Evolutionary conservation across 2,113 vertebrate genomes (phyloP), one percentile per base, ranked within the genome.

Genomic region (Dromaius novaehollandiae): DNA sequence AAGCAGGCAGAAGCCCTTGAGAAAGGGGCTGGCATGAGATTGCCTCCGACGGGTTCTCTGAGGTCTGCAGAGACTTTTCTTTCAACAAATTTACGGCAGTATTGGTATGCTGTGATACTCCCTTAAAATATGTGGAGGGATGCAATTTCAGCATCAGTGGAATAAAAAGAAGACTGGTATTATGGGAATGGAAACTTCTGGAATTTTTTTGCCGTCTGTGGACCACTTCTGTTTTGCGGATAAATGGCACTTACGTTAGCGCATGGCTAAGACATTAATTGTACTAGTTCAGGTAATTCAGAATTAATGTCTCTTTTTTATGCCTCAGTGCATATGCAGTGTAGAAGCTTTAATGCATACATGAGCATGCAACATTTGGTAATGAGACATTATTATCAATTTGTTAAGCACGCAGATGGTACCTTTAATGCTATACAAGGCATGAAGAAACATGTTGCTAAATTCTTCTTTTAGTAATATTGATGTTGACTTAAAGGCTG

Each of bases 391-490:
- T 88, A 79, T 95, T 83, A 94, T 88, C 56, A 92, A 81, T 93
- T 91, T 93, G 88, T 91, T 78, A 94, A 96, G 80, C 0, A 1
- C 88, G 81, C 96, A 96, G 93, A 88, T 94, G 92, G 92, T 93
- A 92, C 75, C 90, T 90, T 93, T 90, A 93, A 78, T 92, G 76
- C 88, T 92, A 71, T 84, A 90, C 64, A 93, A 95, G 85, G 82
- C 92, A 95, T 68, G 83, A 93, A 75, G 82, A 93, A 88, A 86
- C 32, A 42, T 30, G 46, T 88, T 96, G 93, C 90, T 88, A 95
- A 86, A 73, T 93, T 93, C 71, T 92, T 94, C 83, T 93, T 96
- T 88, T 88, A 95, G 76, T 92, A 96, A 60, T 88, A 86, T 28
- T 61, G 56, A 61, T 94, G 63, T 76, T 91, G 89, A 61, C 70